phyloP scores from a whole-genome alignment of 2,888 invertebrate genomes.

The Sinodicranocentrus sp. region DNA sequence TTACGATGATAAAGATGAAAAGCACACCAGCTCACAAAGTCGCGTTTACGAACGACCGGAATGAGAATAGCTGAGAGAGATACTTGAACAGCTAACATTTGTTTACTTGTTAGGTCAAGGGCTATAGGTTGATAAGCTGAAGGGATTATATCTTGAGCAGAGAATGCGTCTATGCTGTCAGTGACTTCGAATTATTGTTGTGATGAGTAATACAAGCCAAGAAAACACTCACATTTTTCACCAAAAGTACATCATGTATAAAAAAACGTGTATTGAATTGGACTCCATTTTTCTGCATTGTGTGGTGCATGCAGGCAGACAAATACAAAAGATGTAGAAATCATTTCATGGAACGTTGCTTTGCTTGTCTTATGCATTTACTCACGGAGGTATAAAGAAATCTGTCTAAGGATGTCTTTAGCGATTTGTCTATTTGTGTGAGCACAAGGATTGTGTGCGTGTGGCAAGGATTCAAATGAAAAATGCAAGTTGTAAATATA shows the following conservation, averaged over 20 bases:
- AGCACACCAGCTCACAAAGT: not conserved
- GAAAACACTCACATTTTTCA: not conserved
- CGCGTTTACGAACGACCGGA: not conserved
- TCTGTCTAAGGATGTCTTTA: too few species aligned
- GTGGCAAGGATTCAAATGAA: not conserved
- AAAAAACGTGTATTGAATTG: too few species aligned
- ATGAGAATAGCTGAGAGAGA: not conserved
- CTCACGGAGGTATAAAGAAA: not conserved
- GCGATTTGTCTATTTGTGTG: too few species aligned
- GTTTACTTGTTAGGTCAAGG: constrained; percentile 52
- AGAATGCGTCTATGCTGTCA: not conserved
- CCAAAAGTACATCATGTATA: too few species aligned
- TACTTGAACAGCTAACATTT: not conserved
- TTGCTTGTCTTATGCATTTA: not conserved
- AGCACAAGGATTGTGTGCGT: not conserved
- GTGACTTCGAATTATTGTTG: not conserved
- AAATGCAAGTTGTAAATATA: too few species aligned
- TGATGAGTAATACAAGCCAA: constrained; percentile 12
- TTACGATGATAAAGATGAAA: not conserved
- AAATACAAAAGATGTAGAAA: constrained; percentile 23
- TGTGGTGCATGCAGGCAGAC: not conserved
- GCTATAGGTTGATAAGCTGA: not conserved
- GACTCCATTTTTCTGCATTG: too few species aligned
- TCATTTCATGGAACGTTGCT: constrained; percentile 54
- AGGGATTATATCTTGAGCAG: too few species aligned